These are phyloP conservation scores for Cosmia trapezina DNA, from an alignment of 2,888 invertebrate species.

Conservation along the genomic window DNA sequence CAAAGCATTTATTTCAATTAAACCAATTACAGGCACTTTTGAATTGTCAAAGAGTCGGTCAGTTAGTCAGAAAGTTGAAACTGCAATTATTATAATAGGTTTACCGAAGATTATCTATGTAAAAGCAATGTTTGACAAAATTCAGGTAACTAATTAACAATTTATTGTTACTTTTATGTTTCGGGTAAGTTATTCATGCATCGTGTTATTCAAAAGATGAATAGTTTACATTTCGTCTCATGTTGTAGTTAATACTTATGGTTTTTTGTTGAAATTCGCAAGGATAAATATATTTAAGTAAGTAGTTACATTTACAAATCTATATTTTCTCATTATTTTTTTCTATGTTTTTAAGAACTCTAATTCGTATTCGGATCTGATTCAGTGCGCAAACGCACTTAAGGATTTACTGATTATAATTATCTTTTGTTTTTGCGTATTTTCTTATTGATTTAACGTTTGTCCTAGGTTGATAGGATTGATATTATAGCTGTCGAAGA, in stretches of 20 bases:
- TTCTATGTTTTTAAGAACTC: no score
- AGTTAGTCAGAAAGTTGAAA: no score
- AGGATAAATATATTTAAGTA: background rate
- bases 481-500: conserved; percentile 7
- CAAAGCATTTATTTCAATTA: no score
- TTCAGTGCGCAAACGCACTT: background rate
- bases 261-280: background rate
- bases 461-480: background rate
- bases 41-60: no score
- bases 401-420: background rate
- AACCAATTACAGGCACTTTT: no score
- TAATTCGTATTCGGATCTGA: background rate
- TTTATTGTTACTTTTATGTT: background rate
- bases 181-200: conserved; percentile 4
- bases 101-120: background rate
- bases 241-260: background rate
- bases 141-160: background rate
- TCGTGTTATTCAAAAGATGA: background rate
- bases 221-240: background rate
- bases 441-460: background rate
- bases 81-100: background rate
- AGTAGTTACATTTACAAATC: background rate
- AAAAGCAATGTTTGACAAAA: background rate
- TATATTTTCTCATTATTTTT: background rate
- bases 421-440: background rate